These are phyloP conservation scores for Lithosia quadra DNA, from an alignment of 2,888 invertebrate species.

Conservation along the genomic window DNA sequence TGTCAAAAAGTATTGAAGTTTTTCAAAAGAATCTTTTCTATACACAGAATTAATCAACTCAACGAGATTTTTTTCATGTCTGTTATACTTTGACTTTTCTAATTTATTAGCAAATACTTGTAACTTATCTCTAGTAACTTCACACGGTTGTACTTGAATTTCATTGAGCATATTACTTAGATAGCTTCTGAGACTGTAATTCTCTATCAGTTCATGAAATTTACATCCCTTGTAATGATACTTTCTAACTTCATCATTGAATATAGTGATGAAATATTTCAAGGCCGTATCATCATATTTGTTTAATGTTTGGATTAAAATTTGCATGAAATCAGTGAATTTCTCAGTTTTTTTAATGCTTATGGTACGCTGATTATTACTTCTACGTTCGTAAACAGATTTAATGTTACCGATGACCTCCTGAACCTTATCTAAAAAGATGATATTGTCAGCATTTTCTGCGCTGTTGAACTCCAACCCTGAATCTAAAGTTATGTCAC, in stretches of 20 bases:
- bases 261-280: conserved; percentile 46
- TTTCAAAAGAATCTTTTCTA: conserved; percentile 35
- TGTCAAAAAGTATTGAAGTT: conserved; percentile 49
- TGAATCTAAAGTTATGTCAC: not conserved
- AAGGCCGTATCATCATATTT: conserved; percentile 58
- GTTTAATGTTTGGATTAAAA: conserved; percentile 46
- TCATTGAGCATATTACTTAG: conserved; percentile 50
- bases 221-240: conserved; percentile 58
- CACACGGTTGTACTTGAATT: conserved; percentile 40
- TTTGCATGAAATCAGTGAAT: conserved; percentile 61
- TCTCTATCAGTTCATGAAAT: conserved; percentile 53
- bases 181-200: conserved; percentile 45
- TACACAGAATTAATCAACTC: conserved; percentile 61
- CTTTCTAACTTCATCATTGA: conserved; percentile 58
- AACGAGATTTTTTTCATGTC: conserved; percentile 34
- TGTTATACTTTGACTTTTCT: conserved; percentile 31
- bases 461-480: conserved; percentile 5
- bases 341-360: conserved; percentile 13
- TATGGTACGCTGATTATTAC: too few relatives aligned
- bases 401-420: conserved; percentile 27
- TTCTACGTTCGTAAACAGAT: conserved; percentile 19
- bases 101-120: conserved; percentile 33
- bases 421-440: conserved; percentile 19
- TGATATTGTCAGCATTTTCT: conserved; percentile 12
- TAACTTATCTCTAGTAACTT: conserved; percentile 45